A percentile compares a stretch with the other conserved stretches of the same genome.
phyloP scores from a whole-genome alignment of 2,888 invertebrate species.

The Eledona agricola region DNA sequence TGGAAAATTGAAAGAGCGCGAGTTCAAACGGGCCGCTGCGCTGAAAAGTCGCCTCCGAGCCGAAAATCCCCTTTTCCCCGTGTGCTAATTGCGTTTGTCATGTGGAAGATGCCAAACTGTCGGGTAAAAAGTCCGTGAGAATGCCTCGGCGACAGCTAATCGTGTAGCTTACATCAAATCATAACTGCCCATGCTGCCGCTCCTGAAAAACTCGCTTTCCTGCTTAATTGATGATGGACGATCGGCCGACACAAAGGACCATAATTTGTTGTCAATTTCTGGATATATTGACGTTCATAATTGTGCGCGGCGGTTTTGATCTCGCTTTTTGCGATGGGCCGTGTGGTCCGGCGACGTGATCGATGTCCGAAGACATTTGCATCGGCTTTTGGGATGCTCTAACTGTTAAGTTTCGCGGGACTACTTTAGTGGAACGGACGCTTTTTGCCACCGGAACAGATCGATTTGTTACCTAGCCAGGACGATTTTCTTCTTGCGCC shows the following conservation, averaged over 20 bases:
- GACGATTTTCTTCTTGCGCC: slow-evolving; percentile 45
- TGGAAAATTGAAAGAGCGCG: slow-evolving; percentile 57
- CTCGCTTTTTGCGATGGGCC: slow-evolving; percentile 35
- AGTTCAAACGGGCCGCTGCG: slow-evolving; percentile 55
- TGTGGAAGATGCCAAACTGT: slow-evolving; percentile 44
- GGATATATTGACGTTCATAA: slow-evolving; percentile 62
- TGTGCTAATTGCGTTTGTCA: slow-evolving; percentile 44
- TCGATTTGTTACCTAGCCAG: slow-evolving; percentile 50
- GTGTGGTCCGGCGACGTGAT: slow-evolving; percentile 17
- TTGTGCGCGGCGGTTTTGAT: slow-evolving; percentile 57
- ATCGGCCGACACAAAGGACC: slow-evolving; percentile 62
- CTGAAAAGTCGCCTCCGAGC: slow-evolving; percentile 18
- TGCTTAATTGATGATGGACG: slow-evolving; percentile 63
- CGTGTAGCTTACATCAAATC: slow-evolving; percentile 53
- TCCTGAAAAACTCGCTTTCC: slow-evolving; percentile 54
- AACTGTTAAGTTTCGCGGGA: slow-evolving; percentile 31
- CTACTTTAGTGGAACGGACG: slow-evolving; percentile 23
- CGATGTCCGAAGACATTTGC: slow-evolving; percentile 16
- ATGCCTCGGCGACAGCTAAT: slow-evolving; percentile 51
- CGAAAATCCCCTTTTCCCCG: slow-evolving; percentile 9
- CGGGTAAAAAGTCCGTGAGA: slow-evolving; percentile 47
- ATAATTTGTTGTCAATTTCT: slow-evolving; percentile 65
- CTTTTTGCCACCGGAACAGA: slow-evolving; percentile 46
- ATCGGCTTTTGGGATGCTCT: slow-evolving; percentile 23
- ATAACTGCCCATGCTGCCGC: slow-evolving; percentile 51